Base-by-base conservation (phyloP, 2,113 vertebrate genomes). In the Geococcyx californianus region DNA sequence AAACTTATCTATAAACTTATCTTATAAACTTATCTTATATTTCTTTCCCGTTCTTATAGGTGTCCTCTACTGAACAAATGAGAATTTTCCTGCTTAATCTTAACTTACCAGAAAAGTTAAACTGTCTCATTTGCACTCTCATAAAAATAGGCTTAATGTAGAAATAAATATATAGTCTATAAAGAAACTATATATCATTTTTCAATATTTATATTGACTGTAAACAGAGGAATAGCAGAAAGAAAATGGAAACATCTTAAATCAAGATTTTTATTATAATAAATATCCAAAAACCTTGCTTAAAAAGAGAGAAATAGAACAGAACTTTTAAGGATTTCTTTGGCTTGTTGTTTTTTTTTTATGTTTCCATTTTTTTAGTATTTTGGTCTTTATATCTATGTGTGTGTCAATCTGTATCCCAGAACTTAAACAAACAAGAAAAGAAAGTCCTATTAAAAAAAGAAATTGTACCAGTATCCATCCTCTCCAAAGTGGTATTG, bases 211-310 rank as follows among this genome's bases (percentile, higher is more conserved):
- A 64, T 20, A 31, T 24, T 68, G 11, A 26, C 21, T 21, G 7
- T 28, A 69, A 64, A 19, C 6, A 64, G 18, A 33, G 2, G 9
- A 90, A 45, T 8, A 38, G 7, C 16, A 63, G 8, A 77, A 84
- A 33, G 21, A 68, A 84, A 73, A 60, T 19, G 7, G 7, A 87
- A 63, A 0, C 0, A 28, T 78, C 16, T 1, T 36, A 42, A 42
- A 62, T 60, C 25, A 51, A 1, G 3, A 44, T 59, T 72, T 40
- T 68, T 36, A 31, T n/a, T 13, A 9, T 21, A 13, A 11, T 24
- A 42, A 12, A 0, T 45, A 58, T 49, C 10, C 1, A 33, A 55
- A 79, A 83, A 4, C 0, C 2, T 51, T 36, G 8, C 4, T 62
- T 24, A 68, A 90, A 79, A 17, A 44, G 4, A n/a, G n/a, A n/a